Percentiles rank a stretch among this genome's conserved stretches.
Evolutionary conservation across 2,113 vertebrate species (phyloP).

Genomic region (Ophiodon elongatus): DNA sequence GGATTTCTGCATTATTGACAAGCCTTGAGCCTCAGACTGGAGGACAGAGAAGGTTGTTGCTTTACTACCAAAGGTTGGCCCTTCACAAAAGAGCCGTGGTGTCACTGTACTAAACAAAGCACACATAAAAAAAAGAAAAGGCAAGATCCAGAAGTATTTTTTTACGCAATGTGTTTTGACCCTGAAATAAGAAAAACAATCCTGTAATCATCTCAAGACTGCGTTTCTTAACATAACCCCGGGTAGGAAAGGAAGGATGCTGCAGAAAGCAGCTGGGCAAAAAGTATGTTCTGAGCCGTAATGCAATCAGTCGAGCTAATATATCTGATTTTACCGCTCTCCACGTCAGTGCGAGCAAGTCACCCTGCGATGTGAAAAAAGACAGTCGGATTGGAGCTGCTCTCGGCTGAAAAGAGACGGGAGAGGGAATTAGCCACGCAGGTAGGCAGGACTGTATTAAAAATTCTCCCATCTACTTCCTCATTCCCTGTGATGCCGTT

Average conservation of each 20-base stretch:
- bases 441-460: constrained; percentile 46
- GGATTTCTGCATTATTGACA: constrained; percentile 58
- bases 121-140: not conserved
- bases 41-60: constrained; percentile 19
- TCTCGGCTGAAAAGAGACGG: constrained; percentile 29
- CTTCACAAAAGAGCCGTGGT: not conserved
- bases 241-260: constrained; percentile 13
- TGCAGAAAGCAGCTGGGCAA: constrained; percentile 55
- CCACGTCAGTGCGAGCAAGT: constrained; percentile 60
- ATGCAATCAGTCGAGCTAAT: constrained; percentile 65
- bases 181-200: not conserved
- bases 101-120: not conserved
- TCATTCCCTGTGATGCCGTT: constrained; percentile 72
- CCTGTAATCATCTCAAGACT: not conserved
- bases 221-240: constrained; percentile 28
- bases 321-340: constrained; percentile 54
- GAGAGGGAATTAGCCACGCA: constrained; percentile 53
- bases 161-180: not conserved
- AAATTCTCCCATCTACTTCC: constrained; percentile 42
- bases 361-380: constrained; percentile 41
- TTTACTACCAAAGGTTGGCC: not conserved
- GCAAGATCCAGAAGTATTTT: not conserved
- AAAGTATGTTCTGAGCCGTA: constrained; percentile 59
- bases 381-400: constrained; percentile 22
- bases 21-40: constrained; percentile 9